Conservation (phyloP, 2,797 vertebrate genomes). For the Rhincodon typus region DNA sequence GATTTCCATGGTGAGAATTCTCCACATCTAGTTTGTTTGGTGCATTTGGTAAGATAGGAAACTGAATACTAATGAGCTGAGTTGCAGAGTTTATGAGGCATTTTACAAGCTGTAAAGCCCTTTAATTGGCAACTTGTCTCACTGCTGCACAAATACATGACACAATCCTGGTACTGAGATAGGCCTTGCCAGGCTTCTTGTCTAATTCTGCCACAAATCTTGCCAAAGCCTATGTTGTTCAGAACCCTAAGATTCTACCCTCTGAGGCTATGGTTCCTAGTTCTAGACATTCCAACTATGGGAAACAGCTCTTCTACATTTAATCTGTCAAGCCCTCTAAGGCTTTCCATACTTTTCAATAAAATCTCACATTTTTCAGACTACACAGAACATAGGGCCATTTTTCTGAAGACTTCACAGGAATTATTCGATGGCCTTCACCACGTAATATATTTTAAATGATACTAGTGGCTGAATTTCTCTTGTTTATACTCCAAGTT, state of each 20-base stretch:
- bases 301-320: not conserved
- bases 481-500: not conserved
- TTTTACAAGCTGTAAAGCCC: too few species aligned
- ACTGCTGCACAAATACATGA: too few species aligned
- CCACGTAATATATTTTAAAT: not conserved
- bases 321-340: not conserved
- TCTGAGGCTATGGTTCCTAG: not conserved
- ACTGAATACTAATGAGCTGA: too few species aligned
- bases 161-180: too few species aligned
- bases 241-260: not conserved
- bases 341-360: not conserved
- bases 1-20: too few species aligned
- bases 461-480: not conserved
- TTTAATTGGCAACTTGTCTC: too few species aligned
- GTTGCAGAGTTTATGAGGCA: too few species aligned
- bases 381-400: not conserved
- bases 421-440: not conserved
- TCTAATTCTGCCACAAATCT: too few species aligned
- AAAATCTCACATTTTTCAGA: not conserved
- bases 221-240: too few species aligned
- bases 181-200: too few species aligned
- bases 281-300: not conserved
- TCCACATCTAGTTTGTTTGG: too few species aligned
- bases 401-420: not conserved
- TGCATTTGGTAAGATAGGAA: too few species aligned